These are phyloP conservation scores for Rhamphomyia laevipes DNA, from an alignment of 2,888 invertebrate species.

Conservation along the genomic window DNA sequence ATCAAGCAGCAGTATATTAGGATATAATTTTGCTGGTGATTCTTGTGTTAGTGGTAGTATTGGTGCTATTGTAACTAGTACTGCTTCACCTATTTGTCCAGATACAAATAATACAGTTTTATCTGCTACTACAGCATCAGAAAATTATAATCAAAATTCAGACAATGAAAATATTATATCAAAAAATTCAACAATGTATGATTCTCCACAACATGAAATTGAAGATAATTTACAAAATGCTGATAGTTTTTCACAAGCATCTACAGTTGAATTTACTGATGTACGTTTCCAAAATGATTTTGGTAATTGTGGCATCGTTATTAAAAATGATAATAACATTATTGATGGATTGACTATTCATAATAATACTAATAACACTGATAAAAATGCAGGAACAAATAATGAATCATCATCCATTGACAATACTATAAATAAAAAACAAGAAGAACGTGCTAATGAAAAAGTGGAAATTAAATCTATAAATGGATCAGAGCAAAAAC, in stretches of 20 bases:
- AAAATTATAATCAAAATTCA: no score
- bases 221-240: conserved; percentile 28
- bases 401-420: not conserved
- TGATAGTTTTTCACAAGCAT: conserved; percentile 37
- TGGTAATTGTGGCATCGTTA: conserved; percentile 10
- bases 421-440: conserved; percentile 6
- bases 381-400: not conserved
- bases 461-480: not conserved
- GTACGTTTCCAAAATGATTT: conserved; percentile 17
- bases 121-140: no score
- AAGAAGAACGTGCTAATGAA: not conserved
- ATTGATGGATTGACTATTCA: not conserved
- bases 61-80: no score
- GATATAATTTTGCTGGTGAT: no score
- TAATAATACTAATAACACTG: not conserved
- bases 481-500: conserved; percentile 5
- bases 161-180: no score
- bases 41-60: no score
- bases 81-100: no score
- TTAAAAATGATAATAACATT: conserved; percentile 8
- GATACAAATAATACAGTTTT: no score
- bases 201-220: conserved; percentile 11
- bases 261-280: conserved; percentile 36
- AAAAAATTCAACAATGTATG: no score
- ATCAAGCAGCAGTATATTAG: no score